A percentile compares a stretch with the other conserved stretches of the same genome.
Evolutionary conservation across 2,797 vertebrate genomes (phyloP).

Genomic region (Gymnocypris eckloni): DNA sequence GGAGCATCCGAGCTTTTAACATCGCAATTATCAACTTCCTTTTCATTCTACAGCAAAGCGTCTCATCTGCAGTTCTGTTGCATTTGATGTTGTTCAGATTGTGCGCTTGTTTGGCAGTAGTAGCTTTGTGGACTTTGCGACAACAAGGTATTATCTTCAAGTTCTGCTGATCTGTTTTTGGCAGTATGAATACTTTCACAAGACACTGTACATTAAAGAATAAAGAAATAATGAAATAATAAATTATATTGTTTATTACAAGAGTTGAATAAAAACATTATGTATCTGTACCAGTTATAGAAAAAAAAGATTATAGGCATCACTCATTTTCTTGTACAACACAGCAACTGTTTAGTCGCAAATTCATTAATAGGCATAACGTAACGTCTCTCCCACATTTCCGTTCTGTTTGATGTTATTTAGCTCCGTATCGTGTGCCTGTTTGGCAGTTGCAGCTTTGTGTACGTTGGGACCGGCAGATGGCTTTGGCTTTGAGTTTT

Average conservation of each 20-base stretch:
- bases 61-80: background rate
- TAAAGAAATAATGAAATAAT: background rate
- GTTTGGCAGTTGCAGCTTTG: constrained; percentile 48
- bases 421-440: constrained; percentile 35
- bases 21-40: background rate
- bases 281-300: background rate
- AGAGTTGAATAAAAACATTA: background rate
- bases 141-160: background rate
- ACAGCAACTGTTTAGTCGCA: constrained; percentile 14
- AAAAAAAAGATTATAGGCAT: background rate
- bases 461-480: constrained; percentile 51
- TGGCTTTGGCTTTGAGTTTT: constrained; percentile 42
- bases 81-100: background rate
- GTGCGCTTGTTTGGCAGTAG: background rate
- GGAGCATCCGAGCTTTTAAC: constrained; percentile 16
- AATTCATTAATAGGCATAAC: background rate
- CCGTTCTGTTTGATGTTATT: constrained; percentile 51
- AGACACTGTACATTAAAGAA: too few relatives aligned
- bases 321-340: background rate
- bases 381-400: constrained; percentile 22
- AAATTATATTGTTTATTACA: background rate
- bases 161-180: background rate
- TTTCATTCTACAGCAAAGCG: background rate
- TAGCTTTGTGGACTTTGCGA: background rate
- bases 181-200: too few relatives aligned